These are phyloP conservation scores for Gortyna flavago DNA, from an alignment of 2,888 invertebrate species.

Conservation along the genomic window DNA sequence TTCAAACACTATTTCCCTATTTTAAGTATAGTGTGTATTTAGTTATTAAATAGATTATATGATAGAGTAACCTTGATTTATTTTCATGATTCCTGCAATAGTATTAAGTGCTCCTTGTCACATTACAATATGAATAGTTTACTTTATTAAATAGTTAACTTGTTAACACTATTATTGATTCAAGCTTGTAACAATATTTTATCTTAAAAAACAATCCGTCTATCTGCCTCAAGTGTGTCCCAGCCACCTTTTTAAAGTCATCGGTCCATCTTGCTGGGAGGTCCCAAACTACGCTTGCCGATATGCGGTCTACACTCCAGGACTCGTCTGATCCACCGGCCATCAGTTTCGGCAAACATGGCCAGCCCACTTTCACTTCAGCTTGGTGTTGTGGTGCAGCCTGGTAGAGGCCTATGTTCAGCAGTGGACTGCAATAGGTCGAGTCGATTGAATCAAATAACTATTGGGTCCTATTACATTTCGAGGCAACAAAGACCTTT, in stretches of 20 bases:
- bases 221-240: neutral
- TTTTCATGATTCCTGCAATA: neutral
- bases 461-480: neutral
- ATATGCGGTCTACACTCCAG: neutral
- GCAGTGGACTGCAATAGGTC: neutral
- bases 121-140: neutral
- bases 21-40: neutral
- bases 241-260: neutral
- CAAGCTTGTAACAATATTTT: neutral
- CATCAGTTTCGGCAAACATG: neutral
- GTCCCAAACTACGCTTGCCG: neutral
- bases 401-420: neutral
- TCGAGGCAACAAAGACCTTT: neutral
- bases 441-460: neutral
- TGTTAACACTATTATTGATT: too few species aligned
- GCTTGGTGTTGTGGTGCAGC: neutral
- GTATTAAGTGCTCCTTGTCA: too few species aligned
- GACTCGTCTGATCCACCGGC: neutral
- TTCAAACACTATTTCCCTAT: constrained; percentile 14
- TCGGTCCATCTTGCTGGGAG: neutral
- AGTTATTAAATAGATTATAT: constrained; percentile 7
- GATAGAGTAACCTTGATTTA: neutral
- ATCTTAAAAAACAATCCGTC: neutral
- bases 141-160: neutral
- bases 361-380: neutral